These are phyloP conservation scores for Zoroaster sp. DNA, from an alignment of 53 echinoderm and acorn worm species.

Conservation along the genomic window DNA sequence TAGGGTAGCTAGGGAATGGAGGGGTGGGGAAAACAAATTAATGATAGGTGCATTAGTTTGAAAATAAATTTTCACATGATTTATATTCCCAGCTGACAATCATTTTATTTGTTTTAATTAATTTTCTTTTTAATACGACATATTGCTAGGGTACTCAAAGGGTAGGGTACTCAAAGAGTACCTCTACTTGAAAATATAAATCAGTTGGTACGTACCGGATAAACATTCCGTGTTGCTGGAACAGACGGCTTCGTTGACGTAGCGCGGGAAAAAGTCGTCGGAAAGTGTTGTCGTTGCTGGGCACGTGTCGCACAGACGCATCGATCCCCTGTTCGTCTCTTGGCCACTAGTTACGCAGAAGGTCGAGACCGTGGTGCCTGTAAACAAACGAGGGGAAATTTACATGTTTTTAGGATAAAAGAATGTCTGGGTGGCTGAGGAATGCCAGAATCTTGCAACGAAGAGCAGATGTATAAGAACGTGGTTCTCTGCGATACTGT, in stretches of 20 bases:
- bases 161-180: too few relatives aligned
- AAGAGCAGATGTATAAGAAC: too few relatives aligned
- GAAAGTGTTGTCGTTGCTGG: slow-evolving; percentile 63
- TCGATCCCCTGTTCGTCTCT: slow-evolving; percentile 16
- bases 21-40: too few relatives aligned
- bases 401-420: not conserved
- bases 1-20: too few relatives aligned
- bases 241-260: slow-evolving; percentile 72
- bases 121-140: too few relatives aligned
- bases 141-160: too few relatives aligned
- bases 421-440: not conserved
- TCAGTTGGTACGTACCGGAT: not conserved
- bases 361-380: slow-evolving; percentile 20
- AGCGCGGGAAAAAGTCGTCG: slow-evolving; percentile 67
- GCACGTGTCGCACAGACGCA: slow-evolving; percentile 62
- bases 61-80: too few relatives aligned
- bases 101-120: too few relatives aligned
- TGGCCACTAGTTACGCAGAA: slow-evolving; percentile 31
- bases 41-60: too few relatives aligned
- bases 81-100: too few relatives aligned
- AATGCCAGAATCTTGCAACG: too few relatives aligned
- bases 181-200: too few relatives aligned
- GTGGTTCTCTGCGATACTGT: not conserved
- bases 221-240: slow-evolving; percentile 28
- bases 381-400: not conserved